Evolutionary conservation across 2,797 vertebrate genomes (phyloP).

Genomic region (Centroberyx gerrardi): DNA sequence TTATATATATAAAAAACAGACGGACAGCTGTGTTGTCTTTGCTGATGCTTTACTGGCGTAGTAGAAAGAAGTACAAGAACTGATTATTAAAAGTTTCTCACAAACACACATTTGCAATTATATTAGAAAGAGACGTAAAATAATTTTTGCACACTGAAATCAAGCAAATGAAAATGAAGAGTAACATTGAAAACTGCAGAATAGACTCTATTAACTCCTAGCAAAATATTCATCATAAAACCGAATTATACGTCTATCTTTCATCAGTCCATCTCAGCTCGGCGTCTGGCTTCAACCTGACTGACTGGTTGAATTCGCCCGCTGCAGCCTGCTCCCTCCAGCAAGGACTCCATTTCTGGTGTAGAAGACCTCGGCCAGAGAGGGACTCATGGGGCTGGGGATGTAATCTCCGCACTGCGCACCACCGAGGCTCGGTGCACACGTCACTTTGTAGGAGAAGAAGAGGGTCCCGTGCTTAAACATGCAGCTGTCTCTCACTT

Average conservation of each 20-base stretch:
- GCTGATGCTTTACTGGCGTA: background rate
- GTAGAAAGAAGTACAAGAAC: background rate
- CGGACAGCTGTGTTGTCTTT: background rate
- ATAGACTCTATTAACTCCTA: background rate
- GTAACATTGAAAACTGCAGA: background rate
- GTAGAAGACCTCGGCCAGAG: conserved; percentile 35
- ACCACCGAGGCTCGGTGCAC: conserved; percentile 57
- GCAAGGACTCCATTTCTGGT: conserved; percentile 48
- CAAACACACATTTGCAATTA: no score
- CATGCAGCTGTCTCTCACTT: conserved; percentile 7
- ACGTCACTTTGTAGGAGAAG: conserved; percentile 47
- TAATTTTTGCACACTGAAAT: no score
- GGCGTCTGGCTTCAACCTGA: background rate
- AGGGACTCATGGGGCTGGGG: conserved; percentile 24
- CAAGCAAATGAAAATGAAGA: background rate
- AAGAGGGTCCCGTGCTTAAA: conserved; percentile 45
- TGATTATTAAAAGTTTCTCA: background rate
- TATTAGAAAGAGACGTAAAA: no score
- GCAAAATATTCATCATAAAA: background rate
- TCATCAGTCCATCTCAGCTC: background rate
- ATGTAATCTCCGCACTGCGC: conserved; percentile 42
- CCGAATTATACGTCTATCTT: background rate
- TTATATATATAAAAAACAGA: background rate
- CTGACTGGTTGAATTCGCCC: no score
- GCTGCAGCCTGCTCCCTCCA: background rate